Base-by-base conservation (phyloP, 2,888 invertebrate species). In the Pyrrhosoma nymphula region DNA sequence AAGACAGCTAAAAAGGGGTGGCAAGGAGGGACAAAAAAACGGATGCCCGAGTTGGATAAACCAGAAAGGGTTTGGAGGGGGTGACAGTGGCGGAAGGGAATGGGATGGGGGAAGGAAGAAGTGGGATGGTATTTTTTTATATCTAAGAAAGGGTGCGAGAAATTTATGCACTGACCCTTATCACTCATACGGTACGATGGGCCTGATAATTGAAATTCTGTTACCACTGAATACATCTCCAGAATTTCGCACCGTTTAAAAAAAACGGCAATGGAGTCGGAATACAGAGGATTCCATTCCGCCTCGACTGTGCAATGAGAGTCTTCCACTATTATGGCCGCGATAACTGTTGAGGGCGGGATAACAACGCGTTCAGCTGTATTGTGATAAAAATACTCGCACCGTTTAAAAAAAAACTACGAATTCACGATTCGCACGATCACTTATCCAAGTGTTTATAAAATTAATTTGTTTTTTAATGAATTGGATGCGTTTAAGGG, bases 91-190 rank as follows among this genome's bases (percentile, higher is more conserved):
- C 82, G 82, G 8, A 26, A 6, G 69, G 69, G 12, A 12, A 47
- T 47, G 47, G 47, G 20, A n/a, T 12, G 18, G 69, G 26, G 69
- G 23, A 26, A 69, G 26, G 35, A 82, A 35, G 35, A 82, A 82
- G 35, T n/a, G 26, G 26, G 69, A 69, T 8, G 4, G n/a, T 8
- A 3, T 30, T 82, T 82, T 35, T 82, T 82, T 26, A 47, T 8
- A 47, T 47, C 47, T 8, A 60, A 26, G 69, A 35, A 35, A 35
- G 82, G 82, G 14, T 16, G 82, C 82, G 82, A 82, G 82, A 82
- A 82, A 82, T 82, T 82, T 82, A 82, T 82, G 82, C 35, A 82
- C 82, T 82, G 82, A 82, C 82, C 82, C 82, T 82, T 82, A 82
- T 82, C 82, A 82, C 82, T 82, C 82, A 82, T 82, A 82, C 82